Conservation (phyloP, 92 coral and sea anemone genomes). For the Porites lobata region DNA sequence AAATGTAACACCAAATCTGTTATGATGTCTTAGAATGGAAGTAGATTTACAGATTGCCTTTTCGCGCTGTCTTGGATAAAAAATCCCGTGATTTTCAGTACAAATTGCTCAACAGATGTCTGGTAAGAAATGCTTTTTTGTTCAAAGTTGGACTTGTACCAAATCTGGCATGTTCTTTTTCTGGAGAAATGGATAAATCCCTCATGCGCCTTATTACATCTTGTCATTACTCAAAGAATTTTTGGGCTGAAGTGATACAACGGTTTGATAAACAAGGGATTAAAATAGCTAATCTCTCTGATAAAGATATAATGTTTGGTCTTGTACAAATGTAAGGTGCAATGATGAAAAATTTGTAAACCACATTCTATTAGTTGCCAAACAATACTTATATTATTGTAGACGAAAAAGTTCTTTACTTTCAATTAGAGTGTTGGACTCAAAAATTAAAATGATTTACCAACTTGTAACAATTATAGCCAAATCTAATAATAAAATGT, state of each 20-base stretch:
- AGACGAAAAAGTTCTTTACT: background rate
- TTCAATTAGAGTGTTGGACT: background rate
- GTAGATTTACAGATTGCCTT: background rate
- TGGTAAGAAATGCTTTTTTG: slow-evolving; percentile 11
- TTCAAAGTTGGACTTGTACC: background rate
- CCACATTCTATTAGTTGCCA: too few species aligned
- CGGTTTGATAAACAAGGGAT: background rate
- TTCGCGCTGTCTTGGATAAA: background rate
- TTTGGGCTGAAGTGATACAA: slow-evolving; percentile 22
- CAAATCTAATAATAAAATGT: background rate
- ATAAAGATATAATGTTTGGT: background rate
- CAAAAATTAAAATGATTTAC: slow-evolving; percentile 1
- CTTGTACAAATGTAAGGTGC: too few species aligned
- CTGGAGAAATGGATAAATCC: slow-evolving; percentile 20
- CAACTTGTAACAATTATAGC: slow-evolving; percentile 2
- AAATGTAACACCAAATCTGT: too few species aligned
- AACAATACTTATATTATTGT: too few species aligned
- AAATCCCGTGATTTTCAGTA: slow-evolving; percentile 21
- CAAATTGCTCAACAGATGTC: slow-evolving; percentile 25
- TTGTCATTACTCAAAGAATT: slow-evolving; percentile 11
- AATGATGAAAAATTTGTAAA: too few species aligned
- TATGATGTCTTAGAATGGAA: too few species aligned
- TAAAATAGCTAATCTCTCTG: slow-evolving; percentile 2
- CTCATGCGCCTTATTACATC: slow-evolving; percentile 5
- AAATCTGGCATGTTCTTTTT: background rate